Evolutionary conservation across 2,888 invertebrate genomes (phyloP), one percentile per base, ranked within the genome.

Genomic region (Ariolimax columbianus): DNA sequence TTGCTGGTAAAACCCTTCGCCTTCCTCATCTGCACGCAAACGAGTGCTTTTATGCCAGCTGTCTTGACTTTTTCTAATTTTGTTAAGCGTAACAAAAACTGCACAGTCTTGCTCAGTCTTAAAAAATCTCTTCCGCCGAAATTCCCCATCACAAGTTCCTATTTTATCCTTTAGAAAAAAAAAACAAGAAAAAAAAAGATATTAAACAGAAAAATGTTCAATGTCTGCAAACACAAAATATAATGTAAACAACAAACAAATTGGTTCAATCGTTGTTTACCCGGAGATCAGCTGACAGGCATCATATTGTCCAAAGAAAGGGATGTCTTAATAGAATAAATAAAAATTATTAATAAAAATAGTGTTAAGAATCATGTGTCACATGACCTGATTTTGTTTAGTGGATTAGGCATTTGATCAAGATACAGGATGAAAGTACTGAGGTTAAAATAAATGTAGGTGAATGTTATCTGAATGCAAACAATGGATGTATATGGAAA

Each of bases 61-160:
- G 66, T 86, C 87, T 70, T 86, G 86, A 70, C 86, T 85, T 86
- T 87, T 89, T 38, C 91, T 86, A 17, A 92, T 87, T 81, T 91
- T 89, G 75, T 91, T 90, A 11, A 92, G 80, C 2, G 90, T 85
- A 38, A 90, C 90, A 89, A 92, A 92, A 0, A 91, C 88, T 0
- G 89, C 92, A 83, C 88, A 85, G 72, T 92, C 89, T 51, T 87
- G 87, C 1, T 85, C 86, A 78, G 91, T 90, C 26, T 84, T 86
- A 80, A 92, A 92, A 80, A 89, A 91, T 26, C 88, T 83, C 33
- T 89, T 84, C 77, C 90, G 89, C 26, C 89, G 86, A 82, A 89
- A 90, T 11, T 85, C 79, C 19, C 92, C 92, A 90, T 92, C 91
- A 86, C 90, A 87, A 3, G 88, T 89, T n/a, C 91, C 91, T 75